Base-by-base conservation (phyloP, 1,140 invertebrate species). In the Bombus pascuorum region DNA sequence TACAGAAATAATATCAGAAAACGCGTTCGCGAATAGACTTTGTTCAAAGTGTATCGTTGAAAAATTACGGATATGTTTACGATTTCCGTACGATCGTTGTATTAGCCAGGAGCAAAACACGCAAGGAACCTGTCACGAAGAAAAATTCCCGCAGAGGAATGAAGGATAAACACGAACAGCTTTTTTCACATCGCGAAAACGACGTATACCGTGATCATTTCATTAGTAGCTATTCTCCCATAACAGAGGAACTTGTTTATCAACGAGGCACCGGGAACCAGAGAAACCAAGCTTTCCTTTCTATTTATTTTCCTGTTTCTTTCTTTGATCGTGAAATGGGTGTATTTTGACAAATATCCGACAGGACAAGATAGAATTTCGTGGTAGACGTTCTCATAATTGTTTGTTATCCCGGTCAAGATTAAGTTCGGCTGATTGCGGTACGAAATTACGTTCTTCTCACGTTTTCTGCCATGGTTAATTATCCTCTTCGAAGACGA, bases 141-240 rank as follows among this genome's bases (percentile, higher is more conserved):
- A 81, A 77, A 86, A 81, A 78, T 81, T 77, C 65, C 75, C 68
- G 28, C n/a, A 53, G 70, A 86, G 79, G 85, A 84, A 90, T 76
- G 89, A 85, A 85, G 79, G 75, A 90, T 85, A 90, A 90, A 90
- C 88, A 89, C 88, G 75, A 89, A 89, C 80, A 22, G 32, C 42
- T 65, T 53, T 8, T 53, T 53, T 53, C 47, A 2, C 47, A 53
- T 53, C 59, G 75, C 80, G 66, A 44, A n/a, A 66, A 83, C 73
- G 34, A 65, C 66, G 57, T n/a, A 68, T 71, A 66, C 37, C 74
- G 42, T 65, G 83, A 89, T 90, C 88, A 89, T 90, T 90, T 90
- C 88, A 87, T 90, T 90, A 90, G 79, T 59, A 68, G 86, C 81
- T 70, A 66, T 53, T 70, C 57, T 73, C 47, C 34, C n/a, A 79